Conservation (phyloP, 1,140 invertebrate species). For the Mactra quadrangularis region DNA sequence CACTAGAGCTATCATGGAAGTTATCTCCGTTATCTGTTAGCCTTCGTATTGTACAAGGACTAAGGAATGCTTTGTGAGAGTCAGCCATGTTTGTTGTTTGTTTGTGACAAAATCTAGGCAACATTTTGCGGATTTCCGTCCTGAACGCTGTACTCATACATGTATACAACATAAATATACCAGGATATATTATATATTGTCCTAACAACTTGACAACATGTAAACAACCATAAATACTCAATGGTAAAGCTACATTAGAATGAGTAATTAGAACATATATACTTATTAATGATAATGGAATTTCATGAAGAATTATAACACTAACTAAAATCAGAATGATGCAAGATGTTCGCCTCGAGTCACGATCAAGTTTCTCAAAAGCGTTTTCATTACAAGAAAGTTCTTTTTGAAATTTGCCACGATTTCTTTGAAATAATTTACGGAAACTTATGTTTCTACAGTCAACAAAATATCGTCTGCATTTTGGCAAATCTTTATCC, state of each 20-base stretch:
- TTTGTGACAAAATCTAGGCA: neutral
- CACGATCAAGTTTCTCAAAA: conserved; percentile 28
- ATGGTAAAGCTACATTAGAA: conserved; percentile 2
- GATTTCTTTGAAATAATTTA: too few species aligned
- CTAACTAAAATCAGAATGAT: conserved; percentile 22
- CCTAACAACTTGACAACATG: conserved; percentile 3
- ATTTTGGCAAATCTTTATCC: too few species aligned
- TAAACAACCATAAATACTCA: conserved; percentile 18
- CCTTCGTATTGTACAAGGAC: conserved; percentile 29
- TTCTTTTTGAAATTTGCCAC: too few species aligned
- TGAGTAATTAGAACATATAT: neutral
- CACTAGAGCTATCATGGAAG: too few species aligned
- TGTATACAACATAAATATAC: conserved; percentile 35
- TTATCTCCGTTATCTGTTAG: too few species aligned
- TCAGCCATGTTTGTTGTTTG: neutral
- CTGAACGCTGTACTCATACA: conserved; percentile 41
- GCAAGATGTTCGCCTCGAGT: conserved; percentile 31
- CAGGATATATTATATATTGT: conserved; percentile 37
- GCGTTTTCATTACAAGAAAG: conserved; percentile 27
- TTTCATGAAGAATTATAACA: conserved; percentile 19
- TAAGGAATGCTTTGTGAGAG: conserved; percentile 15
- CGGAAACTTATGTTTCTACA: too few species aligned
- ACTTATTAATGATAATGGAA: neutral
- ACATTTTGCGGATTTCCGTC: neutral
- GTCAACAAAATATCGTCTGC: too few species aligned